phyloP scores from a whole-genome alignment of 2,797 vertebrate genomes.

The Sparus aurata region DNA sequence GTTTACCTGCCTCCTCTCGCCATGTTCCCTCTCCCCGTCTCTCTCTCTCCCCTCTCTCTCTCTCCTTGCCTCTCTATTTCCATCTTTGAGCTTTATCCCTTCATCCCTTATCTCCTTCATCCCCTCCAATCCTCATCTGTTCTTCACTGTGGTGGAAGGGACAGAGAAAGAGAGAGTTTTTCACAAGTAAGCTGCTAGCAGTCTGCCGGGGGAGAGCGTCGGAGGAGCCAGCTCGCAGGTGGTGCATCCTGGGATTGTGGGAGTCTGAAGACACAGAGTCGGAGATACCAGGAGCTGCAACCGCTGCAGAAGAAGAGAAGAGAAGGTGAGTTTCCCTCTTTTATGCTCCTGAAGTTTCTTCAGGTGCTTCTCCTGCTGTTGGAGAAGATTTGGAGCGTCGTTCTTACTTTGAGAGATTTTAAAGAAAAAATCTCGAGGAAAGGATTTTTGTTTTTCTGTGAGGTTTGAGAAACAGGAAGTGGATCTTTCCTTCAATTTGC shows the following conservation, averaged over 20 bases:
- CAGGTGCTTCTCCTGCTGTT: constrained; percentile 7
- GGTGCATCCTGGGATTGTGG: constrained; percentile 61
- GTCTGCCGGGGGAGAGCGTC: constrained; percentile 71
- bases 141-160: constrained; percentile 72
- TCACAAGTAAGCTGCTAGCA: constrained; percentile 74
- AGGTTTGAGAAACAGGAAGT: not conserved
- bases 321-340: constrained; percentile 72
- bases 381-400: constrained; percentile 14
- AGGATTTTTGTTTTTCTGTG: not conserved
- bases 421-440: not conserved
- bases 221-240: constrained; percentile 62
- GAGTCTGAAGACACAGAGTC: constrained; percentile 41
- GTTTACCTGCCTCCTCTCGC: constrained; percentile 73
- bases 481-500: not conserved
- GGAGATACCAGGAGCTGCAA: constrained; percentile 49
- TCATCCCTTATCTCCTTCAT: constrained; percentile 90
- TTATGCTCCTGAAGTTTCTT: not conserved
- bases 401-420: constrained; percentile 1
- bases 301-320: constrained; percentile 48
- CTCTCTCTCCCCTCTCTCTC: constrained; percentile 45
- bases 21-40: constrained; percentile 42
- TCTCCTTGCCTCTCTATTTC: constrained; percentile 80
- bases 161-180: constrained; percentile 81
- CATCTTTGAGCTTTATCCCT: constrained; percentile 87
- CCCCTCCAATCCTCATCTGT: constrained; percentile 87